These are phyloP conservation scores for Acrocephalus arundinaceus DNA, from an alignment of 2,113 vertebrate species.

Conservation along the genomic window DNA sequence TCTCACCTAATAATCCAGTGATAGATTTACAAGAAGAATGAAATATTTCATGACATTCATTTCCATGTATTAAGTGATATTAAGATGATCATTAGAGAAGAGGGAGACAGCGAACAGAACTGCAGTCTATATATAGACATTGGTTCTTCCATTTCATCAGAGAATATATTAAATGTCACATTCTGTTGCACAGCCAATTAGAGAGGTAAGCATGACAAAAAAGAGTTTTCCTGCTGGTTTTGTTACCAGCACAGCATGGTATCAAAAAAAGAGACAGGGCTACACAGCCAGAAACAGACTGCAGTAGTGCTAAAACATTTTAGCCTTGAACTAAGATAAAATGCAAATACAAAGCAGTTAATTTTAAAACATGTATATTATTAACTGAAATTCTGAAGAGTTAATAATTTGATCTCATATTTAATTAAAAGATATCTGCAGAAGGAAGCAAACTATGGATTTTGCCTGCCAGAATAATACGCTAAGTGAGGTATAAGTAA, in stretches of 20 bases:
- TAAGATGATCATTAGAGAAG: neutral
- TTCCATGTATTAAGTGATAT: neutral
- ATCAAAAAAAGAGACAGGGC: neutral
- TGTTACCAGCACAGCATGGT: constrained; percentile 33
- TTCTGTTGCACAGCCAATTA: constrained; percentile 52
- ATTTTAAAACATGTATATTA: neutral
- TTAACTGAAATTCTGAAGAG: neutral
- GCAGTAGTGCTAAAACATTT: neutral
- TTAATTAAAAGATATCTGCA: neutral
- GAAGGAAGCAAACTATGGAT: neutral
- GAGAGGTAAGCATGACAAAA: constrained; percentile 40
- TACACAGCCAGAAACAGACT: constrained; percentile 14
- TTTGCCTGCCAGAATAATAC: neutral
- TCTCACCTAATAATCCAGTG: neutral
- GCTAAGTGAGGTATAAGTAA: neutral
- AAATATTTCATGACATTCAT: neutral
- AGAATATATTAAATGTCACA: constrained; percentile 60
- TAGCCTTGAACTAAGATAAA: neutral
- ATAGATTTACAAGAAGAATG: neutral
- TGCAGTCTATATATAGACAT: constrained; percentile 33
- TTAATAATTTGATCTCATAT: neutral
- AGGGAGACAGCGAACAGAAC: neutral
- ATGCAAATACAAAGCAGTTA: neutral
- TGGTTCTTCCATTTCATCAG: constrained; percentile 32
- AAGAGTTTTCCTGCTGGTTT: constrained; percentile 50